Conservation (phyloP, 2,113 vertebrate species). For the Gavialis gangeticus region DNA sequence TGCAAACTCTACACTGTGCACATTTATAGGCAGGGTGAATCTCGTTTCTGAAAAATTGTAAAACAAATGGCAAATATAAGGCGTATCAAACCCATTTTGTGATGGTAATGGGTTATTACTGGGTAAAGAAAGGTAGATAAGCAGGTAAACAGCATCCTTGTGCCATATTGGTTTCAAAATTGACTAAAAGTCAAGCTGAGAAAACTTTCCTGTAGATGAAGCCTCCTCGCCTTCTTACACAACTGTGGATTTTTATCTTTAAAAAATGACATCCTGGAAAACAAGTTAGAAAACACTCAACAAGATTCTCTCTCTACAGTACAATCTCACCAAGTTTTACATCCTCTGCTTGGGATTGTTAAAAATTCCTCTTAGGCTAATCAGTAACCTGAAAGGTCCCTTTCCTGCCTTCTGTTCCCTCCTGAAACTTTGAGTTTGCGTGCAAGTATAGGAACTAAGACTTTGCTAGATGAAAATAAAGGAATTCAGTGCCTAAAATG, state of each 20-base stretch:
- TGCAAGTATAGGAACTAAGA: no score
- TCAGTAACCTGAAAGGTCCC: neutral
- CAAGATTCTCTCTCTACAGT: neutral
- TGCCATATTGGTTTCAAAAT: neutral
- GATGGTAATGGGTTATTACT: neutral
- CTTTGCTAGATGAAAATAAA: no score
- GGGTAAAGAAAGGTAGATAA: neutral
- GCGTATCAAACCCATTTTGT: neutral
- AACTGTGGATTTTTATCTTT: neutral
- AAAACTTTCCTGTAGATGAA: neutral
- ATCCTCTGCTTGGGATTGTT: neutral
- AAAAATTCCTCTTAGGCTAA: neutral
- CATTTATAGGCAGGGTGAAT: constrained; percentile 39
- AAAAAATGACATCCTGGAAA: neutral
- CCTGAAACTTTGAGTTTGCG: neutral
- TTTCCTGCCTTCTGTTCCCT: neutral
- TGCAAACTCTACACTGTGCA: constrained; percentile 48
- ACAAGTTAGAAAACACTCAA: neutral
- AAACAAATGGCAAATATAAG: constrained; percentile 60
- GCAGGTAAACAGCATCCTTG: neutral
- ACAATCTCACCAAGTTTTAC: neutral
- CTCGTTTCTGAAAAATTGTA: constrained; percentile 61
- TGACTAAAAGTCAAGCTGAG: neutral
- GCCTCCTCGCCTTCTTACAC: neutral
- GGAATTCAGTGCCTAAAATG: no score